A percentile compares a stretch with the other conserved stretches of the same genome.
These are phyloP conservation scores for Pungitius pungitius DNA, from an alignment of 2,113 vertebrate genomes.

Conservation along the genomic window DNA sequence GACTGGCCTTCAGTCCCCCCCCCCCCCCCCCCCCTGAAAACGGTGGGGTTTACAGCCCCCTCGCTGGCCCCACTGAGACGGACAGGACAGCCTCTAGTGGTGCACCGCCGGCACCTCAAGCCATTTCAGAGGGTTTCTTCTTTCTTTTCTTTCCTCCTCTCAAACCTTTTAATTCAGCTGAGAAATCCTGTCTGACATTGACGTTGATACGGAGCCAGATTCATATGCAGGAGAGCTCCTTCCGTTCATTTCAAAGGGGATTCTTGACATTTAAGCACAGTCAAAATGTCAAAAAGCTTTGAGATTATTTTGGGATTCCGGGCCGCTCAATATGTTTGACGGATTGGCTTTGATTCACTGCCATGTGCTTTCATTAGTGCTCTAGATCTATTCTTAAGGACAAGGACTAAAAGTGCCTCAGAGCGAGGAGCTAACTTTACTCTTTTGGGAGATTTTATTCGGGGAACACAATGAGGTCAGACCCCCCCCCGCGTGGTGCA, in stretches of 20 bases:
- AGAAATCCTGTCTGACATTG: background rate
- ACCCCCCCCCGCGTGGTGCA: background rate
- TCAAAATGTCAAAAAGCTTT: background rate
- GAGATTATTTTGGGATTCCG: background rate
- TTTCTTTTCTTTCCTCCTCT: background rate
- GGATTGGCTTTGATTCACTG: slow-evolving; percentile 11
- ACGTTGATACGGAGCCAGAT: background rate
- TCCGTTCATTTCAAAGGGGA: background rate
- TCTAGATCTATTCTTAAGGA: background rate
- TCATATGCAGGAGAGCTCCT: background rate
- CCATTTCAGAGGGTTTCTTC: background rate
- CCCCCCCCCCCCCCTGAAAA: background rate
- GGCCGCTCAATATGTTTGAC: background rate
- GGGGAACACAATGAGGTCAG: background rate
- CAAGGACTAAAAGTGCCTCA: background rate
- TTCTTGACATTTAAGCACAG: slow-evolving; percentile 4
- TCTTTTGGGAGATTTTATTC: background rate
- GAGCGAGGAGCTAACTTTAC: background rate
- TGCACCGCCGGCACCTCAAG: slow-evolving; percentile 36
- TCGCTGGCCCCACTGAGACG: slow-evolving; percentile 7
- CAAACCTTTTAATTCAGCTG: background rate
- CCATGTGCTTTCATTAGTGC: background rate
- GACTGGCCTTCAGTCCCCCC: slow-evolving; percentile 43
- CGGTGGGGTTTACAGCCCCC: slow-evolving; percentile 10
- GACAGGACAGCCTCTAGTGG: slow-evolving; percentile 78